Conservation (phyloP, 2,113 vertebrate genomes). For the Brachyhypopomus gauderio region DNA sequence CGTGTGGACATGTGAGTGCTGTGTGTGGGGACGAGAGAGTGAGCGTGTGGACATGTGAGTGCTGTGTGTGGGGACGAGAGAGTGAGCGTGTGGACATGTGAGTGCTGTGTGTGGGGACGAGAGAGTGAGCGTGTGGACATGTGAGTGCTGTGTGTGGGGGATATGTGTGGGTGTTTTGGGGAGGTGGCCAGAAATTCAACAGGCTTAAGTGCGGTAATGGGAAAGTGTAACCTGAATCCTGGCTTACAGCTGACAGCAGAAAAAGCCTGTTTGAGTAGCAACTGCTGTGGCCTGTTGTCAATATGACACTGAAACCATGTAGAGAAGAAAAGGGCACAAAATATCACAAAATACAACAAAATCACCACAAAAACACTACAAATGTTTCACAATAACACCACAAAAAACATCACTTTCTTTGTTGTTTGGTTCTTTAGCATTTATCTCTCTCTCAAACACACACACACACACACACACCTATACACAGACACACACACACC, state of each 20-base stretch:
- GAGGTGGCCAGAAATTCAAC: neutral
- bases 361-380: too few species aligned
- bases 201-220: neutral
- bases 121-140: neutral
- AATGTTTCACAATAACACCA: too few species aligned
- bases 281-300: neutral
- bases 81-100: constrained; percentile 24
- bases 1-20: too few species aligned
- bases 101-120: constrained; percentile 15
- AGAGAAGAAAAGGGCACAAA: too few species aligned
- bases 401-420: too few species aligned
- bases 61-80: constrained; percentile 35
- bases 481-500: constrained; percentile 68
- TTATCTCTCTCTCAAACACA: too few species aligned
- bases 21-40: too few species aligned
- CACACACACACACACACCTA: too few species aligned
- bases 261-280: neutral
- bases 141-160: neutral
- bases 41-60: too few species aligned
- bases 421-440: too few species aligned
- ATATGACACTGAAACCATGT: too few species aligned
- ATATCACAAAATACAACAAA: too few species aligned
- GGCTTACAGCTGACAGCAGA: neutral
- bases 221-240: neutral
- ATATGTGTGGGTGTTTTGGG: neutral